These are phyloP conservation scores for Micrasema longulum DNA, from an alignment of 1,140 invertebrate genomes.

Conservation along the genomic window DNA sequence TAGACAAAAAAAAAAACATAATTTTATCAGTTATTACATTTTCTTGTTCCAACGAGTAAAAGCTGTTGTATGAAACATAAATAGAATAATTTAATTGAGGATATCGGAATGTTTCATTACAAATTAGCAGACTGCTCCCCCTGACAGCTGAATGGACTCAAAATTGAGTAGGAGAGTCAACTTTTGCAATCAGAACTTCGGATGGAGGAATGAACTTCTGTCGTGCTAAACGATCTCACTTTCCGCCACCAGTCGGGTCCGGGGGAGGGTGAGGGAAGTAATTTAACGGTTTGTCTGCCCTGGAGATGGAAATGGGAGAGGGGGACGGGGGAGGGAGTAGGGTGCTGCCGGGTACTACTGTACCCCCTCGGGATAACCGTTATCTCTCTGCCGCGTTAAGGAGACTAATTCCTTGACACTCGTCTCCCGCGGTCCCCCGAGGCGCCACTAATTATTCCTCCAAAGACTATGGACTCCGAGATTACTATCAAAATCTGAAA, in stretches of 20 bases:
- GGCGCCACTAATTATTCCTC: conserved; percentile 37
- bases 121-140: conserved; percentile 27
- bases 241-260: background rate
- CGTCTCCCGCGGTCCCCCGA: conserved; percentile 44
- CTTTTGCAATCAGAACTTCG: conserved; percentile 43
- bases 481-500: background rate
- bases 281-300: conserved; percentile 51
- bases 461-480: background rate
- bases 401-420: conserved; percentile 54
- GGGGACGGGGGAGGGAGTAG: conserved; percentile 5
- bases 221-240: conserved; percentile 45
- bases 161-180: conserved; percentile 43
- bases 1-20: too few species aligned
- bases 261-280: conserved; percentile 10
- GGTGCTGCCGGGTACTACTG: background rate
- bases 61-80: too few species aligned
- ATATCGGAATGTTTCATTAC: too few species aligned
- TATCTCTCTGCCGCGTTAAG: conserved; percentile 49
- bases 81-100: too few species aligned
- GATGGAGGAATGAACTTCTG: conserved; percentile 41
- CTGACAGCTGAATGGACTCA: conserved; percentile 30
- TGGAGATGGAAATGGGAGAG: too few species aligned
- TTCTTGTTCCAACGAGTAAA: too few species aligned
- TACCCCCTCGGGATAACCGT: conserved; percentile 42
- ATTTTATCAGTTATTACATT: too few species aligned